Evolutionary conservation across 35 echinoderm and acorn worm species (phyloP).

Genomic region (Stichopus chloronotus): DNA sequence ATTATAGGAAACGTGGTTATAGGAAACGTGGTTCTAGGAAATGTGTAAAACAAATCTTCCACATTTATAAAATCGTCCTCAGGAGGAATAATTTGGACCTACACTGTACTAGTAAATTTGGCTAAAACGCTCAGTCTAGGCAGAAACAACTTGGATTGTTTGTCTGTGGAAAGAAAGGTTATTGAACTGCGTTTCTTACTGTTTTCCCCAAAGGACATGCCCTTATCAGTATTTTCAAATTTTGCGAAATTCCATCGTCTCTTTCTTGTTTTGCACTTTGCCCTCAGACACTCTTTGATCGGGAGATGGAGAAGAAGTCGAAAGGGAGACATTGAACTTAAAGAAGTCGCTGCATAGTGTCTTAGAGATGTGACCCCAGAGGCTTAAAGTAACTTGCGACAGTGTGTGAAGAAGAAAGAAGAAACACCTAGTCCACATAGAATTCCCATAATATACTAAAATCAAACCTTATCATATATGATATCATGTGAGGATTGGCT

Average conservation of each 20-base stretch:
- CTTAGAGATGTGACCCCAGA: no score
- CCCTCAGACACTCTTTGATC: background rate
- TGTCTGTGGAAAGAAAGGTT: background rate
- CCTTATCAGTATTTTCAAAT: background rate
- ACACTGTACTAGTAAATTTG: background rate
- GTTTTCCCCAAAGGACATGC: background rate
- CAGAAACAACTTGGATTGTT: background rate
- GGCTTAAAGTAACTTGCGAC: no score
- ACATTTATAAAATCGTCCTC: no score
- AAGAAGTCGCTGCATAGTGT: background rate
- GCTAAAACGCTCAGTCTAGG: background rate
- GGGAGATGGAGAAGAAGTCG: background rate
- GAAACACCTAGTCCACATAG: no score
- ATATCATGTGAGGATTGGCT: no score
- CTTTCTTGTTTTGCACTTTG: background rate
- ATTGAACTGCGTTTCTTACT: background rate
- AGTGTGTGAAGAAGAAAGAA: no score
- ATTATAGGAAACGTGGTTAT: no score
- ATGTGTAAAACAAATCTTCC: no score
- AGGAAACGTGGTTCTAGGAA: no score
- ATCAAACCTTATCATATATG: no score
- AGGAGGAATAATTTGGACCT: no score
- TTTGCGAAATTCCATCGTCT: background rate
- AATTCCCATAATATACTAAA: no score
- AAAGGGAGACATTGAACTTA: background rate